Base-by-base conservation (phyloP, 2,797 vertebrate genomes). In the Amblyopsis hoosieri region DNA sequence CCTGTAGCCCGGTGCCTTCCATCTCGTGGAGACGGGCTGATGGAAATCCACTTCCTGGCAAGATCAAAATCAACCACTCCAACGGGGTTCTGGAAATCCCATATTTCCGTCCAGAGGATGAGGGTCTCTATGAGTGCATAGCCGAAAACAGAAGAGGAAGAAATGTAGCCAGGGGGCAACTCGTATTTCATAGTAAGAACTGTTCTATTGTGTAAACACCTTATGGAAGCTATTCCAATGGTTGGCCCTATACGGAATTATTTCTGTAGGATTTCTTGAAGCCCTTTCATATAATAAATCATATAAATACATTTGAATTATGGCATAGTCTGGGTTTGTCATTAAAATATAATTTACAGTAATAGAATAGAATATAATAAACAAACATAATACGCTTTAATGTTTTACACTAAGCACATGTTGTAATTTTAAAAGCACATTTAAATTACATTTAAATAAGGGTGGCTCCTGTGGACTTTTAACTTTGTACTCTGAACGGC, bases 81-180 rank as follows among this genome's bases (percentile, higher is more conserved):
- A 95, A 89, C 7, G 95, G 95, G 13, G 93, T 97, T 60, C 91
- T 98, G 6, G 96, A 98, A 87, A 97, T 98, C 80, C 95, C 96
- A 60, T 96, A 97, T 71, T 98, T 98, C 73, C 94, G 95, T 69
- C 95, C 96, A 7, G 95, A 97, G 67, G 97, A 99, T 2, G 90
- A 95, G 0, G 96, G 95, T 0, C 69, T 82, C 23, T 98, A 97
- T 1, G 96, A 98, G 60, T 98, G 96, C 1, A 76, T 95, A 12
- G 96, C 96, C 0, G 95, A 97, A 80, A 98, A 98, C 8, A 93
- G 92, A 72, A 86, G 94, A 76, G 97, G 96, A 46, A 94, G 70
- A 14, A 97, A 94, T 1, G 82, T 94, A 57, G 95, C 94, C 12
- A 90, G 90, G 86, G 95, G 96, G 49, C 94, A 95, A 59, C 87